Conservation (phyloP, 2,113 vertebrate species). For the Eretmochelys imbricata region DNA sequence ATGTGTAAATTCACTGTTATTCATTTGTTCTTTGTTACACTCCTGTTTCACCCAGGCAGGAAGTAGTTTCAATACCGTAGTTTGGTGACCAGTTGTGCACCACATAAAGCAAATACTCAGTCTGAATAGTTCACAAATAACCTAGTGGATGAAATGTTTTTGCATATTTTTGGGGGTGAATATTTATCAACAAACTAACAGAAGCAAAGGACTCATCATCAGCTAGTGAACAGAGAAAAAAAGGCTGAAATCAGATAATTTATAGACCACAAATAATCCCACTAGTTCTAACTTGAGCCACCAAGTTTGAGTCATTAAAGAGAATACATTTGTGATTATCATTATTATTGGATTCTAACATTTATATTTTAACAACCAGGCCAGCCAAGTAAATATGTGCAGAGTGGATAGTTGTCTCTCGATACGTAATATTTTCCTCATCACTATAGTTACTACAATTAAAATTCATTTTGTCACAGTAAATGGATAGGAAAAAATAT, state of each 20-base stretch:
- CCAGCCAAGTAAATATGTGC: not conserved
- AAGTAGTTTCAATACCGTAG: not conserved
- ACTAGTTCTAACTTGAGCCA: not conserved
- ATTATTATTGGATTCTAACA: not conserved
- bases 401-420: not conserved
- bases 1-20: not conserved
- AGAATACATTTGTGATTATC: not conserved
- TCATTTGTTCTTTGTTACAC: not conserved
- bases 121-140: not conserved
- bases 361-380: not conserved
- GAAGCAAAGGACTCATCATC: not conserved
- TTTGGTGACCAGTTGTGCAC: not conserved
- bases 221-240: not conserved
- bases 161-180: conserved; percentile 3
- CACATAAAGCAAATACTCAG: not conserved
- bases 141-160: conserved; percentile 8
- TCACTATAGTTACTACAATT: not conserved
- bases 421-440: not conserved
- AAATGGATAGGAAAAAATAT: not conserved
- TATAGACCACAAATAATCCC: not conserved
- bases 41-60: not conserved
- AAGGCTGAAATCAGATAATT: not conserved
- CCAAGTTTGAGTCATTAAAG: not conserved
- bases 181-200: conserved; percentile 12
- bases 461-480: not conserved